Conservation (phyloP, 2,797 vertebrate genomes). For the Rhynchonycteris naso region DNA sequence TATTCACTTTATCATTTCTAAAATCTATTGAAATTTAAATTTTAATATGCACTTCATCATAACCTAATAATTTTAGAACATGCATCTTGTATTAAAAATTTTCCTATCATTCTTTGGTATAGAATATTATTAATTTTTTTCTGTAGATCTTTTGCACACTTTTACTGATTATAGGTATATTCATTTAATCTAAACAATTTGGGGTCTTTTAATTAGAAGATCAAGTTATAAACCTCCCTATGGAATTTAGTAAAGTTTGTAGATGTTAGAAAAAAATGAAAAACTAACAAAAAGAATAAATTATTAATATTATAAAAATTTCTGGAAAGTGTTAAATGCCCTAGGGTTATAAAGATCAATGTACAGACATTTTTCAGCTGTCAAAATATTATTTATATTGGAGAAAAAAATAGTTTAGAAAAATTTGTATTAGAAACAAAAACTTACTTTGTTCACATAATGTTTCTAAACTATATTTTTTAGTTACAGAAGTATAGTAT, state of each 20-base stretch:
- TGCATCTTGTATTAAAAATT: neutral
- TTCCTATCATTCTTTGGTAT: neutral
- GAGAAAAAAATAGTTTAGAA: neutral
- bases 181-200: neutral
- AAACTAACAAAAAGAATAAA: neutral
- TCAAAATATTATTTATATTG: conserved; percentile 1
- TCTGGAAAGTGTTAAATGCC: neutral
- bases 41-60: neutral
- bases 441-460: neutral
- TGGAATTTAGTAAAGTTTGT: neutral
- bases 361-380: neutral
- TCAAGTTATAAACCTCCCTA: neutral
- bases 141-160: neutral
- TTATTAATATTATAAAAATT: conserved; percentile 56
- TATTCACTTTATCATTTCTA: neutral
- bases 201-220: neutral
- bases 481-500: neutral
- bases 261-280: neutral
- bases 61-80: neutral
- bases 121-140: neutral
- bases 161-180: neutral
- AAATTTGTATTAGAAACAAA: neutral
- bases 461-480: neutral
- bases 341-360: neutral
- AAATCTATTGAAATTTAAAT: neutral